These are phyloP conservation scores for Oncorhynchus clarkii DNA, from an alignment of 2,113 vertebrate species.

Conservation along the genomic window DNA sequence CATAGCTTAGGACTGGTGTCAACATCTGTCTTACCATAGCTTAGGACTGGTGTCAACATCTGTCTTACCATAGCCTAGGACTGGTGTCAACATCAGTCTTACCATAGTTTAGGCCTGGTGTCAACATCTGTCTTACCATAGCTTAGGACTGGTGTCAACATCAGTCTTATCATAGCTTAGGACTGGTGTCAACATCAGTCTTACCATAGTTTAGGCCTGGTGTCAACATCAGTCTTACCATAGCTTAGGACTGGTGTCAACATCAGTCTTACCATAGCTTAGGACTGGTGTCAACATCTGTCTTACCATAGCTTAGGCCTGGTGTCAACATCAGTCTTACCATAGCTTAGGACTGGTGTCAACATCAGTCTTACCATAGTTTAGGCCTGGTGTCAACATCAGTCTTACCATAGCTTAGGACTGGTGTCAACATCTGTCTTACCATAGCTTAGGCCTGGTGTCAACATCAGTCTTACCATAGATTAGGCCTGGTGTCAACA, in stretches of 20 bases:
- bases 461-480: no score
- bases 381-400: no score
- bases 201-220: slow-evolving; percentile 55
- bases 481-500: no score
- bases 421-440: no score
- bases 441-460: no score
- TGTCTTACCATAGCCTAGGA: slow-evolving; percentile 46
- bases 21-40: background rate
- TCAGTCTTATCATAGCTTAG: slow-evolving; percentile 57
- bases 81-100: slow-evolving; percentile 11
- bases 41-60: slow-evolving; percentile 40
- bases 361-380: no score
- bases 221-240: slow-evolving; percentile 54
- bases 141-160: slow-evolving; percentile 55
- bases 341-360: no score
- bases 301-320: slow-evolving; percentile 56
- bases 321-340: no score
- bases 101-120: background rate
- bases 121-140: slow-evolving; percentile 52
- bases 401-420: no score
- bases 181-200: slow-evolving; percentile 50
- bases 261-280: slow-evolving; percentile 56
- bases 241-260: slow-evolving; percentile 54
- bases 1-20: no score
- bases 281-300: slow-evolving; percentile 51